Evolutionary conservation across 2,888 invertebrate genomes (phyloP).

Genomic region (Amblyjoppa fuscipennis): DNA sequence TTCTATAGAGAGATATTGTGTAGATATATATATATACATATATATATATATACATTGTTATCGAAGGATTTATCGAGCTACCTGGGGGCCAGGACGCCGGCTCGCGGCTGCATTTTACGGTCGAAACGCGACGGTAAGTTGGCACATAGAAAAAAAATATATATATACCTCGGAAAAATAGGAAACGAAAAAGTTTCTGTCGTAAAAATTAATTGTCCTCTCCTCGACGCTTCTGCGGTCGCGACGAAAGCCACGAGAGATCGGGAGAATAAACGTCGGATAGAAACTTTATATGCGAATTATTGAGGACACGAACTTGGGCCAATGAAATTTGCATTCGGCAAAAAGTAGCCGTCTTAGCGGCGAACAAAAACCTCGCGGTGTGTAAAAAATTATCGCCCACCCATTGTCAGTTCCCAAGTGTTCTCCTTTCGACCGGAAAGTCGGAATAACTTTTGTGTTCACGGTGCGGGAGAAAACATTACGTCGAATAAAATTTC

Average conservation of each 20-base stretch:
- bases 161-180: background rate
- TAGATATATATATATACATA: background rate
- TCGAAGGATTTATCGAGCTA: conserved; percentile 38
- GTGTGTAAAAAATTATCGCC: too few relatives aligned
- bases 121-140: conserved; percentile 45
- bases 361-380: too few relatives aligned
- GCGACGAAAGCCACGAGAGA: too few relatives aligned
- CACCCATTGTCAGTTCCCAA: too few relatives aligned
- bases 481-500: too few relatives aligned
- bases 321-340: too few relatives aligned
- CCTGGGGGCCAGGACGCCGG: background rate
- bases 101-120: conserved; percentile 36
- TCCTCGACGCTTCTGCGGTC: background rate
- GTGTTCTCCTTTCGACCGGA: too few relatives aligned
- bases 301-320: too few relatives aligned
- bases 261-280: too few relatives aligned
- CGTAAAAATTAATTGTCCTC: background rate
- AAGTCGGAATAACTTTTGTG: too few relatives aligned
- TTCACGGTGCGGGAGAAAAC: too few relatives aligned
- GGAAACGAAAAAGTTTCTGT: background rate
- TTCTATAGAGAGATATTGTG: background rate
- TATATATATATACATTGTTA: conserved; percentile 10
- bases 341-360: too few relatives aligned
- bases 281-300: background rate
- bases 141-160: background rate